Base-by-base conservation (phyloP, 53 echinoderm and acorn worm genomes). In the Glandiceps talaboti region DNA sequence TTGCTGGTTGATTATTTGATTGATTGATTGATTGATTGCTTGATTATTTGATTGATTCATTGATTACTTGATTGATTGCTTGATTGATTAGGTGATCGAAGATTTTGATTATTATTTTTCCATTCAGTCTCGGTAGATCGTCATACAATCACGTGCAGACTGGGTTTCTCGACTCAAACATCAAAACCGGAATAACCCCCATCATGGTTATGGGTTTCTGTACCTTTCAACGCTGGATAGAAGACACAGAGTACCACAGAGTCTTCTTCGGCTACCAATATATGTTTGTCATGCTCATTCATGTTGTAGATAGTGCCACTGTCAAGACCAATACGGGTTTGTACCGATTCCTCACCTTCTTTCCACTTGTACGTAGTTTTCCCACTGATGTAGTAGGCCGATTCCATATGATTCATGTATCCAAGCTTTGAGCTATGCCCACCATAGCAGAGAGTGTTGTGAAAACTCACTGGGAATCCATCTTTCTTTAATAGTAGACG, bases 401-500 rank as follows among this genome's bases (percentile, higher is more conserved):
- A 1, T 33, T 84, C 84, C 6, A 84, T 33, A 79, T 84, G 84
- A 74, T 84, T 85, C 1, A 1, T 32, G 74, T 84, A 80, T 28
- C 27, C 74, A 0, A 84, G 33, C 27, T 45, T 45, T 45, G 64
- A 6, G 6, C 64, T 45, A 45, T 20, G 20, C 20, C 6, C 6
- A 20, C 64, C 20, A 20, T 80, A 20, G 0, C 79, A 30, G 28
- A 27, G 25, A 26, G 84, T 84, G 75, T 80, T 84, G 84, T 73
- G 74, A 28, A 84, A 25, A 30, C 79, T 78, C 1, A 84, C 28
- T 1, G 84, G 80, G 29, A 84, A 84, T 30, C 80, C 84, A 32
- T 84, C 84, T 29, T 28, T 31, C 29, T 84, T 74, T 25, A 84
- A 30, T 20, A 80, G 75, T 20, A 28, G 75, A n/a, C 80, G 84